These are phyloP conservation scores for Spodoptera frugiperda DNA, from an alignment of 1,140 invertebrate species.

Conservation along the genomic window DNA sequence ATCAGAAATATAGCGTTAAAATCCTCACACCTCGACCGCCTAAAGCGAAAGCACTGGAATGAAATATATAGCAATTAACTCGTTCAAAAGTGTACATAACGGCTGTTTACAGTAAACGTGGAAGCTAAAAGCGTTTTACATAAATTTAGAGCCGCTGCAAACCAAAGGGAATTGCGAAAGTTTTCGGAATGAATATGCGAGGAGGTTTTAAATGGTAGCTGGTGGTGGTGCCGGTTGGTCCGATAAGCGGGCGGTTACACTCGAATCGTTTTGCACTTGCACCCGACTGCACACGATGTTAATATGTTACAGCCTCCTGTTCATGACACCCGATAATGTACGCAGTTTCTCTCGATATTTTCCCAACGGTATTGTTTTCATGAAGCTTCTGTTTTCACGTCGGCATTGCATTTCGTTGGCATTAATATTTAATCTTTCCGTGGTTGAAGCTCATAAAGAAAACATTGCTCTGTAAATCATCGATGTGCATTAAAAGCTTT, in stretches of 20 bases:
- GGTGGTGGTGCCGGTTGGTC: slow-evolving; percentile 48
- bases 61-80: slow-evolving; percentile 37
- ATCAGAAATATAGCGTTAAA: slow-evolving; percentile 22
- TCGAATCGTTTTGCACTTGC: slow-evolving; percentile 11
- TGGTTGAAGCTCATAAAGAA: not conserved
- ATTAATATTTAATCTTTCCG: not conserved
- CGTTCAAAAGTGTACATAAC: slow-evolving; percentile 27
- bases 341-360: not conserved
- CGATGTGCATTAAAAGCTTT: not conserved
- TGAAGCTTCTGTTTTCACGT: not conserved
- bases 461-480: slow-evolving; percentile 4
- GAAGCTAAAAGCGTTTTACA: slow-evolving; percentile 60
- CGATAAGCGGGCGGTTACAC: slow-evolving; percentile 52
- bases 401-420: not conserved
- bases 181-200: slow-evolving; percentile 72
- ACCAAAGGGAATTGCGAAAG: slow-evolving; percentile 70
- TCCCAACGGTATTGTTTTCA: not conserved
- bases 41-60: slow-evolving; percentile 21
- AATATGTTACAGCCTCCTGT: slow-evolving; percentile 31
- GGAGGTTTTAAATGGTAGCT: slow-evolving; percentile 59
- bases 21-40: not conserved
- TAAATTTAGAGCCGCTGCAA: slow-evolving; percentile 60
- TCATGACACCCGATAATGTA: slow-evolving; percentile 21
- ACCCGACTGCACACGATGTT: slow-evolving; percentile 12
- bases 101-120: slow-evolving; percentile 37